Conservation (phyloP, 2,888 invertebrate species). For the Tetheella fluctuosa region DNA sequence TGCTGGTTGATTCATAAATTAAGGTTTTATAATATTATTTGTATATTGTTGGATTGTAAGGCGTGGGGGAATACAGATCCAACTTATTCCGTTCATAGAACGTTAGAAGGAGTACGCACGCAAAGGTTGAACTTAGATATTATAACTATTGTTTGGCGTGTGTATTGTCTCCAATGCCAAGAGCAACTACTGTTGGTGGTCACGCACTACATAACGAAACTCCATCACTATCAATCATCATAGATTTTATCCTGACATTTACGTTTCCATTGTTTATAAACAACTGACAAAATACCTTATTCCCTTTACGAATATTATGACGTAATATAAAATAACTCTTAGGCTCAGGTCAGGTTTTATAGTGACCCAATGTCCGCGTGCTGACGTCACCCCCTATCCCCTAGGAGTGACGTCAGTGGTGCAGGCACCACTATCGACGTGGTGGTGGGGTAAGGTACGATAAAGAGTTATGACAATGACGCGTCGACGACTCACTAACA, state of each 20-base stretch:
- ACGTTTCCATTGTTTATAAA: background rate
- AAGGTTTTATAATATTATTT: too few species aligned
- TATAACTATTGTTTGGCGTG: background rate
- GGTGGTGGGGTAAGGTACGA: background rate
- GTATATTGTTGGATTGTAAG: too few species aligned
- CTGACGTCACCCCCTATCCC: slow-evolving; percentile 2
- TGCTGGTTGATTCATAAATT: too few species aligned
- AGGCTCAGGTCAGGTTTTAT: background rate
- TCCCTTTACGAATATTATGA: background rate
- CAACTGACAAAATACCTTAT: background rate
- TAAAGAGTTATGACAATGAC: background rate
- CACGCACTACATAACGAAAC: background rate
- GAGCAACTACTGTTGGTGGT: background rate
- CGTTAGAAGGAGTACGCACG: background rate
- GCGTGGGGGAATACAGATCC: too few species aligned
- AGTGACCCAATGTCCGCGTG: background rate
- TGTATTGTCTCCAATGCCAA: background rate
- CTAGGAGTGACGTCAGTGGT: slow-evolving; percentile 3
- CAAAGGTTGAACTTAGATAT: background rate
- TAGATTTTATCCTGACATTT: background rate
- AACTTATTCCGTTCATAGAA: background rate
- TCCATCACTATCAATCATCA: background rate
- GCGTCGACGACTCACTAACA: background rate
- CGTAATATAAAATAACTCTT: background rate
- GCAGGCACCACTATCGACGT: background rate